These are phyloP conservation scores for Phoeniculus purpureus DNA, from an alignment of 2,797 vertebrate species.

Conservation along the genomic window DNA sequence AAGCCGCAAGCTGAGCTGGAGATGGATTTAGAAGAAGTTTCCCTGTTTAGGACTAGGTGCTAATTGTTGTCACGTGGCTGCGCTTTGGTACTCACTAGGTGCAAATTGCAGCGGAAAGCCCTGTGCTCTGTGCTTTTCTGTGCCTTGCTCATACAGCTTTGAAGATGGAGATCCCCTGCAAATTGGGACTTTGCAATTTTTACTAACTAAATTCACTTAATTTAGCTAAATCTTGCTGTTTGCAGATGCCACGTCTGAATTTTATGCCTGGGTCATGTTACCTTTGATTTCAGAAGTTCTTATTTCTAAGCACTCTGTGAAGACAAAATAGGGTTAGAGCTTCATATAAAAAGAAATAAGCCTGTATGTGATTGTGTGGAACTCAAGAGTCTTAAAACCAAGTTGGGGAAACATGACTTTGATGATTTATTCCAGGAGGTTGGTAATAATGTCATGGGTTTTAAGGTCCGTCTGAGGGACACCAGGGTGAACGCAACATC, in stretches of 20 bases:
- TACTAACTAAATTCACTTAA: not conserved
- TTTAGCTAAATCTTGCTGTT: not conserved
- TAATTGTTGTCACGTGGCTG: conserved; percentile 27
- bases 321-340: not conserved
- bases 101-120: conserved; percentile 24
- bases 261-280: not conserved
- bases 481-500: not conserved
- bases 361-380: not conserved
- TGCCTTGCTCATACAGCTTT: not conserved
- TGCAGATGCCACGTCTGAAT: not conserved
- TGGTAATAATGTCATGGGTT: too few relatives aligned
- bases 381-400: not conserved
- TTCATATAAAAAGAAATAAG: not conserved
- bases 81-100: conserved; percentile 11
- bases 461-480: not conserved
- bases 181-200: conserved; percentile 6
- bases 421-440: not conserved
- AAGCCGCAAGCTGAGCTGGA: not conserved
- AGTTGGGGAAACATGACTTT: not conserved
- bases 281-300: not conserved
- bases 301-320: not conserved
- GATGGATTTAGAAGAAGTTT: conserved; percentile 16
- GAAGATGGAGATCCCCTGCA: conserved; percentile 18
- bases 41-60: conserved; percentile 6
- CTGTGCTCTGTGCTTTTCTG: not conserved